Evolutionary conservation across 2,113 vertebrate species (phyloP).

Genomic region (Xiphophorus hellerii): DNA sequence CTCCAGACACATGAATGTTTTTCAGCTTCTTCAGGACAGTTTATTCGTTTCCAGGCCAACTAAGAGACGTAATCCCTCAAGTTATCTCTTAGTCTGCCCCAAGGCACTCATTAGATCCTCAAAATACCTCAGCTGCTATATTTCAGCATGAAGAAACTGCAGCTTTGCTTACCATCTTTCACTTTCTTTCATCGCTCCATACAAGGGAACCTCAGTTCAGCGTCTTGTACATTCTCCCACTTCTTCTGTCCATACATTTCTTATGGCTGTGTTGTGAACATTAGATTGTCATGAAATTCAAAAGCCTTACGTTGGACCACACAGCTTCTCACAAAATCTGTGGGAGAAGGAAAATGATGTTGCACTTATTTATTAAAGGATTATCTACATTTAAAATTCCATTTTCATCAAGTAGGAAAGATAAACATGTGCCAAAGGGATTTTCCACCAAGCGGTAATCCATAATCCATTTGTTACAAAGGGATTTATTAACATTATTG

Average conservation of each 20-base stretch:
- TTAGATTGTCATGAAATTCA: neutral
- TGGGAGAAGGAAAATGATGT: neutral
- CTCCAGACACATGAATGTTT: too few species aligned
- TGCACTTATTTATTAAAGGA: neutral
- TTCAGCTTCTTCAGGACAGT: neutral
- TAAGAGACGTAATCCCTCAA: neutral
- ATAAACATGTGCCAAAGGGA: neutral
- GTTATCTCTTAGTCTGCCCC: neutral
- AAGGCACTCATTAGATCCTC: neutral
- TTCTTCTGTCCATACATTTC: neutral
- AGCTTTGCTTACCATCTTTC: neutral
- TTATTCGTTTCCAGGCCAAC: neutral
- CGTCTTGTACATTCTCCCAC: neutral
- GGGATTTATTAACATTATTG: slow-evolving; percentile 1
- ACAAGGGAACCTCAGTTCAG: neutral
- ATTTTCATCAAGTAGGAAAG: neutral
- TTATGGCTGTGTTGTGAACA: too few species aligned
- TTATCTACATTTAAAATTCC: slow-evolving; percentile 11
- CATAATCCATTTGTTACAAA: neutral
- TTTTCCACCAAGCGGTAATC: slow-evolving; percentile 10
- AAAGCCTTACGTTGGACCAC: neutral
- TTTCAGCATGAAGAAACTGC: neutral
- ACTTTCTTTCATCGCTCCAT: neutral
- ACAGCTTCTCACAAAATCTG: neutral
- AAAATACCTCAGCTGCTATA: slow-evolving; percentile 3